Percentiles rank a stretch among this genome's conserved stretches.
phyloP scores from a whole-genome alignment of 2,113 vertebrate species.

The Chelonoidis abingdonii region DNA sequence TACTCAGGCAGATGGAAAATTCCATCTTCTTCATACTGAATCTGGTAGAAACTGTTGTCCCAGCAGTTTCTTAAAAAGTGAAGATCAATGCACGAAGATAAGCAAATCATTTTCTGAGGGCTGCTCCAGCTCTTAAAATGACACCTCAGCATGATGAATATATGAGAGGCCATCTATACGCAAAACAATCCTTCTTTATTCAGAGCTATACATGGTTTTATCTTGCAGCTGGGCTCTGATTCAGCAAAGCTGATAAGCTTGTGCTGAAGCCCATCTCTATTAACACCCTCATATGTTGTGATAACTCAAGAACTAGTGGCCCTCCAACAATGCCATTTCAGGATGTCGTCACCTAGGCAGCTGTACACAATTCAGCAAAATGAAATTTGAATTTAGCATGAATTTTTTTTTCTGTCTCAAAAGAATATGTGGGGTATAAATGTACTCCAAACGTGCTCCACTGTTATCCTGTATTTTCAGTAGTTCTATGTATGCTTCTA shows the following conservation, averaged over 20 bases:
- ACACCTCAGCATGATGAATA: neutral
- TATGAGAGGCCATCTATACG: neutral
- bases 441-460: neutral
- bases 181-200: conserved; percentile 35
- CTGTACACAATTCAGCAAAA: neutral
- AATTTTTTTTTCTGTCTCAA: neutral
- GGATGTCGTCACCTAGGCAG: neutral
- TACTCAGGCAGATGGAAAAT: conserved; percentile 66
- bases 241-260: neutral
- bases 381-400: neutral
- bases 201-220: neutral
- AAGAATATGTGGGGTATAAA: neutral
- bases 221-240: neutral
- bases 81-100: conserved; percentile 47
- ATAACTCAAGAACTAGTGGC: neutral
- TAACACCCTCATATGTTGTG: neutral
- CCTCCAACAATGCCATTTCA: neutral
- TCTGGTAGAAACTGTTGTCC: conserved; percentile 41
- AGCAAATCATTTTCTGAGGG: conserved; percentile 38
- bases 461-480: neutral
- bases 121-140: neutral
- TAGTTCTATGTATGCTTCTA: neutral
- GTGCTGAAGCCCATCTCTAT: neutral
- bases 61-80: conserved; percentile 3
- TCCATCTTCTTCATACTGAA: conserved; percentile 53